phyloP scores from a whole-genome alignment of 2,797 vertebrate species.

The Myiotriccus ornatus region DNA sequence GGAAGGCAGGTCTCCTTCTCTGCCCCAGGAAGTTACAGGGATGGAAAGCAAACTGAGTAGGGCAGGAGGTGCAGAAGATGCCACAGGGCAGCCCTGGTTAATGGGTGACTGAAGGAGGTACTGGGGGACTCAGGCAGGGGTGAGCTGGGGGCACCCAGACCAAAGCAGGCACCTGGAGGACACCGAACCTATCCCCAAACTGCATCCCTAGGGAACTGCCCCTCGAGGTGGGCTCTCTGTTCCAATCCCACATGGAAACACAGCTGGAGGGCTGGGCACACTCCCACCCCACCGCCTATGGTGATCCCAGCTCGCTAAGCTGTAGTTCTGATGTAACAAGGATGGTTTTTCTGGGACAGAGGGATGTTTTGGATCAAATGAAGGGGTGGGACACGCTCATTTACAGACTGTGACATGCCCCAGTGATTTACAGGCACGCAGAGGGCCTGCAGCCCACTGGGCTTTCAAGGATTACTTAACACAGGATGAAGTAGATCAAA shows the following conservation, averaged over 20 bases:
- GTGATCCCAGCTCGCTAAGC: neutral
- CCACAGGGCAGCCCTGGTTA: neutral
- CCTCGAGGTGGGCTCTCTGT: neutral
- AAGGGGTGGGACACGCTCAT: neutral
- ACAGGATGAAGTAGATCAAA: conserved; percentile 34
- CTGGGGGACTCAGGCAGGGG: neutral
- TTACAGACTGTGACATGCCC: neutral
- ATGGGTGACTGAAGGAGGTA: rapidly evolving
- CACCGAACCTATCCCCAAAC: neutral
- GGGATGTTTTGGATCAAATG: rapidly evolving
- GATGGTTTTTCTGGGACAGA: neutral
- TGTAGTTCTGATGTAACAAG: neutral
- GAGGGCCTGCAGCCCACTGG: neutral
- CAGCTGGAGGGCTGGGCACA: rapidly evolving
- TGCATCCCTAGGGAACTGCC: neutral
- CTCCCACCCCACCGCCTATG: rapidly evolving
- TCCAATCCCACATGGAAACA: rapidly evolving
- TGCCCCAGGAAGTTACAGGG: neutral
- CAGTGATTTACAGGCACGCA: neutral
- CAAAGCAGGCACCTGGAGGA: neutral
- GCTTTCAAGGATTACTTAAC: conserved; percentile 22
- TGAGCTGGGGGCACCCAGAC: neutral
- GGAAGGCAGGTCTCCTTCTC: neutral
- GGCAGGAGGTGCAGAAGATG: neutral
- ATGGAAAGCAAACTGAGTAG: rapidly evolving